A percentile compares a stretch with the other conserved stretches of the same genome.
Evolutionary conservation across 2,113 vertebrate species (phyloP).

Genomic region (Suricata suricatta): DNA sequence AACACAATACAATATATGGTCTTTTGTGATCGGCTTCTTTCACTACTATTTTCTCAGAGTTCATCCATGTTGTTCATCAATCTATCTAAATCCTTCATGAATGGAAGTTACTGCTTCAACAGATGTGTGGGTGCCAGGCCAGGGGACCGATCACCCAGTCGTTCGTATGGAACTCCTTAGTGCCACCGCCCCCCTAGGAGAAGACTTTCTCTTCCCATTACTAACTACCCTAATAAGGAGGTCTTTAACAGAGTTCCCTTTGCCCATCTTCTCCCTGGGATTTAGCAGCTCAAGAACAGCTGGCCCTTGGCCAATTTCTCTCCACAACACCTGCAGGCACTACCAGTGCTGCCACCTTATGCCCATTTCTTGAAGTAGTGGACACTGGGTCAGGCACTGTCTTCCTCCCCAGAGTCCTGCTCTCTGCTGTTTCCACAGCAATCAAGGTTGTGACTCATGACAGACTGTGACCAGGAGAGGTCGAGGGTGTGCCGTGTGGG

Average conservation of each 20-base stretch:
- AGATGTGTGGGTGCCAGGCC: neutral
- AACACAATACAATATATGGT: neutral
- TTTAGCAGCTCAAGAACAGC: constrained; percentile 34
- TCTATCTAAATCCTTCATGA: neutral
- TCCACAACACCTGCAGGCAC: constrained; percentile 55
- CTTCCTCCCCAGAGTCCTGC: neutral
- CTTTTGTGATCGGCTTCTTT: constrained; percentile 28
- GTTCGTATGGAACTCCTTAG: neutral
- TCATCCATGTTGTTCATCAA: neutral
- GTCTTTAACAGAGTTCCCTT: constrained; percentile 25
- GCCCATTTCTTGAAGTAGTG: constrained; percentile 74
- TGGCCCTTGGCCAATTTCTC: constrained; percentile 63
- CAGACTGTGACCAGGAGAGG: constrained; percentile 62
- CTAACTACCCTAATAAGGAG: neutral
- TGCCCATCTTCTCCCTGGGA: constrained; percentile 34
- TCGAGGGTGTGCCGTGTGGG: constrained; percentile 52
- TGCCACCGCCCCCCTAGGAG: neutral
- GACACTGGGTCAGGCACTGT: constrained; percentile 28
- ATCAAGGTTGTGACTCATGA: constrained; percentile 54
- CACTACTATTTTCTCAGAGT: neutral
- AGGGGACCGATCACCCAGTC: neutral
- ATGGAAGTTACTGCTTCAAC: neutral
- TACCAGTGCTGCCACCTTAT: constrained; percentile 74
- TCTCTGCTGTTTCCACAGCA: neutral
- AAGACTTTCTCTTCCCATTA: neutral